Evolutionary conservation across 1,140 invertebrate genomes (phyloP), one percentile per base, ranked within the genome.

Genomic region (Drosophila busckii): DNA sequence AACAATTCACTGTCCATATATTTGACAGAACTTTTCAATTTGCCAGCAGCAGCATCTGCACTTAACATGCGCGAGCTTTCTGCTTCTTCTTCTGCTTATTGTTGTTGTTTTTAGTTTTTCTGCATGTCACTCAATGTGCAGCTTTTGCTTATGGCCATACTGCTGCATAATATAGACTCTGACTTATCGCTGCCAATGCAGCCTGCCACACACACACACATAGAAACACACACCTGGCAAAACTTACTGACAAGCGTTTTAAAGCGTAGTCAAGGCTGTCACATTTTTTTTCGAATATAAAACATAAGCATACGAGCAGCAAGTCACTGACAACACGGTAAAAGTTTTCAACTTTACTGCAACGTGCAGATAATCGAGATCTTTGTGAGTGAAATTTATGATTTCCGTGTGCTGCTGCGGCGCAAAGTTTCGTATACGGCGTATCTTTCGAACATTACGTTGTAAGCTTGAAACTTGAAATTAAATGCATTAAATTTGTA

Each of bases 21-120:
- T 34, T 41, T 15, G 50, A 73, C 75, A 82, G 73, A 69, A 82
- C 75, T 82, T 82, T 80, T 69, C 73, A 82, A 82, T 82, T 80
- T 69, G 37, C 28, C 2, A 19, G 12, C 53, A 17, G 22, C 15
- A 26, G 20, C 26, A 12, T 15, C 19, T 25, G 63, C 49, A 46
- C 49, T 49, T 34, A 31, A 58, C 49, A 46, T 29, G 61, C 28
- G 6, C 10, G 34, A 40, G 61, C 40, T 34, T 15, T 26, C 38
- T 52, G 12, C 40, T 26, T 61, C 25, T 61, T 56, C 40, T 61
- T 60, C 16, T 6, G 25, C 29, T 45, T 60, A 61, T 40, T 22
- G 25, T 50, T 54, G 62, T 56, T 37, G 15, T 49, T 19, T 46
- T 63, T 29, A 13, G 41, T 31, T 6, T 44, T 23, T 44, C 6